Percentiles rank a stretch among this genome's conserved stretches.
Evolutionary conservation across 64 coral and sea anemone genomes (phyloP).

Genomic region (Pocillopora damicornis): DNA sequence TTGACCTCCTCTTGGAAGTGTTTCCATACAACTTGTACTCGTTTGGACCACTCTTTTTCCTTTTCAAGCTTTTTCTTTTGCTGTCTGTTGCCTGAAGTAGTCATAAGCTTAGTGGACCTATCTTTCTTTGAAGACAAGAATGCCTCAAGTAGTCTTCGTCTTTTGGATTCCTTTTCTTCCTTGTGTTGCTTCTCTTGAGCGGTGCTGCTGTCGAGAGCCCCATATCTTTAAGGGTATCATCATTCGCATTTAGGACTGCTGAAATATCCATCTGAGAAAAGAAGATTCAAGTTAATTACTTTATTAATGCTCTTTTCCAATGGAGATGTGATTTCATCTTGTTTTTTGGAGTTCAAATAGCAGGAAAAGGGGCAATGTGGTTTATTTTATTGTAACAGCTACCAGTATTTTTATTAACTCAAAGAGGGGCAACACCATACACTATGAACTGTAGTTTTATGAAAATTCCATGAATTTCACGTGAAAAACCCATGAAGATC

Average conservation of each 20-base stretch:
- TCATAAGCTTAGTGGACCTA: slow-evolving; percentile 37
- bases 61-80: slow-evolving; percentile 67
- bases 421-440: no score
- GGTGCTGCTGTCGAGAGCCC: slow-evolving; percentile 37
- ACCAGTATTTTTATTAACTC: slow-evolving; percentile 15
- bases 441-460: no score
- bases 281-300: slow-evolving; percentile 37
- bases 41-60: slow-evolving; percentile 52
- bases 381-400: slow-evolving; percentile 15
- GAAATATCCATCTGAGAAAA: slow-evolving; percentile 41
- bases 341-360: slow-evolving; percentile 35
- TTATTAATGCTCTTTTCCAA: slow-evolving; percentile 36
- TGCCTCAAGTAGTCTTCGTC: slow-evolving; percentile 48
- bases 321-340: slow-evolving; percentile 37
- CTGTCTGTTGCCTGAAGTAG: slow-evolving; percentile 30
- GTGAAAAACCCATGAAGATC: no score
- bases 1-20: slow-evolving; percentile 48
- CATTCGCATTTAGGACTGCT: slow-evolving; percentile 59
- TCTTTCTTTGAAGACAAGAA: slow-evolving; percentile 60
- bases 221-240: slow-evolving; percentile 62
- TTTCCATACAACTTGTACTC: slow-evolving; percentile 66
- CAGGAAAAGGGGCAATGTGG: slow-evolving; percentile 14
- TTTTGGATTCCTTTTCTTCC: slow-evolving; percentile 60
- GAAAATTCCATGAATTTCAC: no score
- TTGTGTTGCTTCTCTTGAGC: slow-evolving; percentile 46